phyloP scores from a whole-genome alignment of 2,797 vertebrate species.

The Acrossocheilus wenchowensis region DNA sequence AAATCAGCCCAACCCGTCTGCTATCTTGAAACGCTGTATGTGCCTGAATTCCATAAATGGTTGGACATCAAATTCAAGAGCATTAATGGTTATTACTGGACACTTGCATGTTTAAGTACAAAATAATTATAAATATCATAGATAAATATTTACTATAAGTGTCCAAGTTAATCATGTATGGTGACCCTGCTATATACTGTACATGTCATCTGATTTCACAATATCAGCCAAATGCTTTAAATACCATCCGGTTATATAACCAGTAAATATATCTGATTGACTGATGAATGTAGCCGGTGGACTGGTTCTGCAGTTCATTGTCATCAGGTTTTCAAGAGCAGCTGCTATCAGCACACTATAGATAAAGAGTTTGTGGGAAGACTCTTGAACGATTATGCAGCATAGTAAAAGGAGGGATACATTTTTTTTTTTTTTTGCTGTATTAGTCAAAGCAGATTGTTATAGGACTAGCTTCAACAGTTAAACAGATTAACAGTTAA shows the following conservation, averaged over 20 bases:
- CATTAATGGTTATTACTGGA: neutral
- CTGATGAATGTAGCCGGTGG: neutral
- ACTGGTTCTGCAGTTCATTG: neutral
- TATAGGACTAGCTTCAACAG: neutral
- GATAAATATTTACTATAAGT: neutral
- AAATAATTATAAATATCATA: neutral
- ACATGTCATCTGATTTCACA: neutral
- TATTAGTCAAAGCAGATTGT: neutral
- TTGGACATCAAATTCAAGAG: neutral
- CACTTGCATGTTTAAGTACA: neutral
- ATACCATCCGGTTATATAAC: neutral
- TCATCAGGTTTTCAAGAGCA: neutral
- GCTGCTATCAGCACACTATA: neutral
- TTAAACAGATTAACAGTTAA: neutral
- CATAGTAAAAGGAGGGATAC: neutral
- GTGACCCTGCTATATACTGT: neutral
- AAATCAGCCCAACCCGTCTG: slow-evolving; percentile 10
- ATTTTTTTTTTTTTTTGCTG: neutral
- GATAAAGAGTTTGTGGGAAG: neutral
- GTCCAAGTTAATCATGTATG: neutral
- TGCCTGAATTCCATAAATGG: neutral
- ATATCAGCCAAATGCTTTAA: neutral
- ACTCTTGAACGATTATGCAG: neutral
- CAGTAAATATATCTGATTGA: neutral
- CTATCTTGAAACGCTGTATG: neutral